Evolutionary conservation across 2,888 invertebrate genomes (phyloP).

Genomic region (Unio pictorum): DNA sequence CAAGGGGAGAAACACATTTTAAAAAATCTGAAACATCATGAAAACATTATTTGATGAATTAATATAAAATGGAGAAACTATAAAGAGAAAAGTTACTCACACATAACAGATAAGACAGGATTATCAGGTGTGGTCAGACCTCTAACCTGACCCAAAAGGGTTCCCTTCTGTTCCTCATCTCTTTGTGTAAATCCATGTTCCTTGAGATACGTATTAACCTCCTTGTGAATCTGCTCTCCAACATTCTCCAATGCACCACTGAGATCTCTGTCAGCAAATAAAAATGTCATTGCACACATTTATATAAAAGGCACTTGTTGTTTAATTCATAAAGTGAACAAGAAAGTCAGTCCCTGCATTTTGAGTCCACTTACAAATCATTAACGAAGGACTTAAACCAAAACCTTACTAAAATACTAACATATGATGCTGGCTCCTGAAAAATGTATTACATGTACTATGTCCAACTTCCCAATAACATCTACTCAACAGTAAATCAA

Average conservation of each 20-base stretch:
- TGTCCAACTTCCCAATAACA: too few species aligned
- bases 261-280: constrained; percentile 41
- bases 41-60: too few species aligned
- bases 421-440: too few species aligned
- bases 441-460: too few species aligned
- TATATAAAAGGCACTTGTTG: not conserved
- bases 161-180: constrained; percentile 76
- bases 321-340: not conserved
- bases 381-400: too few species aligned
- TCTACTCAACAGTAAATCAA: too few species aligned
- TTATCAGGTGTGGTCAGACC: constrained; percentile 79
- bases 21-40: too few species aligned
- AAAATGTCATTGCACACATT: too few species aligned
- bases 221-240: constrained; percentile 82
- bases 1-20: too few species aligned
- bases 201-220: constrained; percentile 80
- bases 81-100: constrained; percentile 75
- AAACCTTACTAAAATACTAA: too few species aligned
- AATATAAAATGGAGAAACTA: too few species aligned
- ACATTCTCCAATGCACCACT: constrained; percentile 62
- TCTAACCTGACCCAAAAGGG: constrained; percentile 78
- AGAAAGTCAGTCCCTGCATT: not conserved
- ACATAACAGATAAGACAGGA: constrained; percentile 83
- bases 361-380: too few species aligned
- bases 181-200: constrained; percentile 77